phyloP scores from a whole-genome alignment of 2,113 vertebrate species.

The Indri indri region DNA sequence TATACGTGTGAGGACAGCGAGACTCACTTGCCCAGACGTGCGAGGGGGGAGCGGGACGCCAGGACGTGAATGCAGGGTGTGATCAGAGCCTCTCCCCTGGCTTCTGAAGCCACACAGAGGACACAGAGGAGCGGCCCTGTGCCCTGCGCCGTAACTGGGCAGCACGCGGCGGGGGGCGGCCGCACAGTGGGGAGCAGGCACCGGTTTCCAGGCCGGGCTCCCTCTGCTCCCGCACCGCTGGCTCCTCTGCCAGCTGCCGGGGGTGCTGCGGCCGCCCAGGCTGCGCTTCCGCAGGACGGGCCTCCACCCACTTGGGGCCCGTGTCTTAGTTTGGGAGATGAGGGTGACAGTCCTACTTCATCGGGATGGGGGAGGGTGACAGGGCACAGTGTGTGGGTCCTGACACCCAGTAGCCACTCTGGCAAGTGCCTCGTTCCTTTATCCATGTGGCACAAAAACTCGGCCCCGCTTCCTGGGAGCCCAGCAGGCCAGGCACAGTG shows the following conservation, averaged over 20 bases:
- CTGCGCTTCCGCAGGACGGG: not conserved
- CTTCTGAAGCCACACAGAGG: not conserved
- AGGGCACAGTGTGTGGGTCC: not conserved
- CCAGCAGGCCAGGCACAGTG: not conserved
- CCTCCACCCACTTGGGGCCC: not conserved
- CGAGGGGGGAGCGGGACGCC: not conserved
- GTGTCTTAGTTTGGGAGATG: not conserved
- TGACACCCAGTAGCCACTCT: not conserved
- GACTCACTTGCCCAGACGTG: not conserved
- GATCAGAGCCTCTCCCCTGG: not conserved
- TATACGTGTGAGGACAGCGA: not conserved
- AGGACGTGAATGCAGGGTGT: not conserved
- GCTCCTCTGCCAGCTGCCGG: not conserved
- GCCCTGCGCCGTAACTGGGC: not conserved
- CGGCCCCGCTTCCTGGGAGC: not conserved
- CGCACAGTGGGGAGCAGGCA: not conserved
- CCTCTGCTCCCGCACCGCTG: not conserved
- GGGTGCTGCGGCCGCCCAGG: not conserved
- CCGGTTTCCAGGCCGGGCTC: not conserved
- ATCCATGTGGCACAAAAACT: not conserved
- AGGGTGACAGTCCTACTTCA: not conserved
- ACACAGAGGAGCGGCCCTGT: no score
- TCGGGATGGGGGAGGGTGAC: not conserved
- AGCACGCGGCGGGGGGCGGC: not conserved
- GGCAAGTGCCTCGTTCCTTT: not conserved